Base-by-base conservation (phyloP, 2,797 vertebrate species). In the Columba guinea region DNA sequence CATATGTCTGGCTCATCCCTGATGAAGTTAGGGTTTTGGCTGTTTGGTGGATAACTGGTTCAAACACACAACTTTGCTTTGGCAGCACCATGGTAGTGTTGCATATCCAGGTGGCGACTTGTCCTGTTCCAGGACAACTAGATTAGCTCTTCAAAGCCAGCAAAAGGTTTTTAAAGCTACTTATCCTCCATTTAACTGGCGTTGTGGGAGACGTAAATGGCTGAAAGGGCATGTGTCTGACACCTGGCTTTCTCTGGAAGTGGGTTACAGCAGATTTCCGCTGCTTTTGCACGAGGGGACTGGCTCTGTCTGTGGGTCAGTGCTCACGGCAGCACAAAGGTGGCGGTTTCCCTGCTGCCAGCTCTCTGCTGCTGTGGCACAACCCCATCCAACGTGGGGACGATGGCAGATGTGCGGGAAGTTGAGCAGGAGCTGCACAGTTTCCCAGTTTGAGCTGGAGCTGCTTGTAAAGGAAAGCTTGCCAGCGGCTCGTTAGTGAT, bases 51-150 rank as follows among this genome's bases (percentile, higher is more conserved):
- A 39, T 46, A 62, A n/a, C 14, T 7, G 15, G 24, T 73, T 65
- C 34, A 53, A 65, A 65, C 14, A 20, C 4, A 2, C 6, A 19
- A 5, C 80, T 70, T 58, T 20, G 16, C 27, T 74, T 74, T 1
- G 1, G 8, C 28, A 53, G 11, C n/a, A 15, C 35, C 0, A 0
- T 26, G 23, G 51, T 15, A 48, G 27, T 0, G 1, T 37, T 60
- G 17, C 9, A 5, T 60, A 48, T 3, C 16, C n/a, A 39, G 30
- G 22, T 53, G 17, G 28, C 69, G 41, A 62, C 52, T 49, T 2
- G 10, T 60, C 41, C 41, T 69, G 13, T 62, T 49, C 22, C 41
- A 39, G 56, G 27, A 39, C 2, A 20, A 21, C 7, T 60, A 12
- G 8, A 35, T 56, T 13, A 68, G 35, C 27, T 48, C 68, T 80